Conservation (phyloP, 2,797 vertebrate species). For the Acanthurus tractus region DNA sequence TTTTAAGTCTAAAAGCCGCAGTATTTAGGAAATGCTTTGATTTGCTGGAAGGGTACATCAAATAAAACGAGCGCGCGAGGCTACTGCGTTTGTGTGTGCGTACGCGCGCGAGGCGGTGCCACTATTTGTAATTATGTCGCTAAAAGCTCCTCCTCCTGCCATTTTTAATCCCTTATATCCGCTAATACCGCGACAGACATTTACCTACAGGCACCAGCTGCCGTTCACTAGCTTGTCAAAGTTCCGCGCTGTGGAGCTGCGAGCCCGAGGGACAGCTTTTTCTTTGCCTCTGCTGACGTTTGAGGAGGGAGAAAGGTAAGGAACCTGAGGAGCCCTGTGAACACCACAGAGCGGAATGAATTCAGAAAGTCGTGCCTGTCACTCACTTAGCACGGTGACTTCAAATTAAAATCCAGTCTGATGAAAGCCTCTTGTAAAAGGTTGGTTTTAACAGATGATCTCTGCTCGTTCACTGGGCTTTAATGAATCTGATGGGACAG, state of each 20-base stretch:
- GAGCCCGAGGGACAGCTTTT: conserved; percentile 14
- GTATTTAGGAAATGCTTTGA: conserved; percentile 23
- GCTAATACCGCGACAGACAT: conserved; percentile 65
- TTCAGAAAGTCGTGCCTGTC: neutral
- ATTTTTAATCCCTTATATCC: conserved; percentile 76
- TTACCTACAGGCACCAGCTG: conserved; percentile 43
- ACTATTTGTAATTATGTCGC: conserved; percentile 70
- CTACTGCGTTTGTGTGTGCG: neutral
- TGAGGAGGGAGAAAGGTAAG: conserved; percentile 48
- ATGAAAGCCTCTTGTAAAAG: conserved; percentile 47
- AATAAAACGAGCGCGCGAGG: conserved; percentile 26
- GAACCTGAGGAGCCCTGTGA: neutral
- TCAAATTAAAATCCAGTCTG: conserved; percentile 50
- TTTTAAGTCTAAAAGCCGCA: conserved; percentile 25
- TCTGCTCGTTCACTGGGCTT: neutral
- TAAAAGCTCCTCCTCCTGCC: conserved; percentile 73
- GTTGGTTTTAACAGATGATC: conserved; percentile 37
- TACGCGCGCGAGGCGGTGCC: conserved; percentile 42
- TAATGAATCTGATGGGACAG: conserved; percentile 37
- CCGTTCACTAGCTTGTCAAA: neutral
- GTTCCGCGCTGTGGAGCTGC: conserved; percentile 12
- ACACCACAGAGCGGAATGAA: neutral
- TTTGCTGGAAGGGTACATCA: neutral
- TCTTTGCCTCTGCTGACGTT: neutral
- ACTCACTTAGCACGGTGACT: conserved; percentile 14